Conservation (phyloP, 2,888 invertebrate species). For the Thecophora atra region DNA sequence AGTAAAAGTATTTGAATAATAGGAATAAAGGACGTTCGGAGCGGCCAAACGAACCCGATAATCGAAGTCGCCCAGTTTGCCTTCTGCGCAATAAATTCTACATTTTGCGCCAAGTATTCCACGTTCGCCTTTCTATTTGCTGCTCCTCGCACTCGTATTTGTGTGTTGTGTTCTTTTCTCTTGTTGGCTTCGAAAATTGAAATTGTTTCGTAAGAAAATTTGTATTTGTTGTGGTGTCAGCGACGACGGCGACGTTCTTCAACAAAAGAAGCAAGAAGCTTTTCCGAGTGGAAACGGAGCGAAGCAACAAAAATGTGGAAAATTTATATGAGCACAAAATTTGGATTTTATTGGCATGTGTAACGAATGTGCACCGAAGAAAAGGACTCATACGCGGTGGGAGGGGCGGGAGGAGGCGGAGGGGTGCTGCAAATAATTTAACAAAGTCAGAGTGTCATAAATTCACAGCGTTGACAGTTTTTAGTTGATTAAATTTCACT, state of each 20-base stretch:
- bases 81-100: conserved; percentile 5
- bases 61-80: conserved; percentile 12
- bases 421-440: conserved; percentile 9
- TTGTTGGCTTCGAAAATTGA: conserved; percentile 31
- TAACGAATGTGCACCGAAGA: conserved; percentile 10
- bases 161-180: not conserved
- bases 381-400: not conserved
- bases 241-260: conserved; percentile 31
- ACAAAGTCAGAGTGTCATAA: conserved; percentile 35
- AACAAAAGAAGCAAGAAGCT: not conserved
- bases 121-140: not conserved
- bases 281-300: not conserved
- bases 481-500: conserved; percentile 45
- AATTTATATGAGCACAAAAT: conserved; percentile 35
- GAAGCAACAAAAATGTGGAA: not conserved
- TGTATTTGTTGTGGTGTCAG: conserved; percentile 43
- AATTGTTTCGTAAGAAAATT: conserved; percentile 42
- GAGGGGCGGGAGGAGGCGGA: not conserved
- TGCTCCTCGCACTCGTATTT: not conserved
- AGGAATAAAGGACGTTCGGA: too few relatives aligned
- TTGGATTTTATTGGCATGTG: conserved; percentile 36
- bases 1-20: not conserved
- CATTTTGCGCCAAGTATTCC: conserved; percentile 5
- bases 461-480: conserved; percentile 43
- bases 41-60: not conserved